phyloP scores from a whole-genome alignment of 2,888 invertebrate genomes.

The Drosophila lacicola region DNA sequence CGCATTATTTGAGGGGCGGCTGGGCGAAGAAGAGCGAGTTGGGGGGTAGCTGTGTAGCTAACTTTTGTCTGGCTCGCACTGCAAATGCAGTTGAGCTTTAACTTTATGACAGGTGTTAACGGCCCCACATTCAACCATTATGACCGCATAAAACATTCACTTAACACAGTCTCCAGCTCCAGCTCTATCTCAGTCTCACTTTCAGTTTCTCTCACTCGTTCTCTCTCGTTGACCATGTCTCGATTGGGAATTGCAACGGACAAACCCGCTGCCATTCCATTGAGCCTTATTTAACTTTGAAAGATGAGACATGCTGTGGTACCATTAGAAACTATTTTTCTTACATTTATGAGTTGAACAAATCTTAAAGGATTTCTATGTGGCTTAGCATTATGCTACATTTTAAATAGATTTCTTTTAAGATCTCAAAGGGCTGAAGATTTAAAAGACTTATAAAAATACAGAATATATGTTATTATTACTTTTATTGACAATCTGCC shows the following conservation, averaged over 20 bases:
- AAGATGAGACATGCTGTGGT: neutral
- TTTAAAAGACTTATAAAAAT: too few species aligned
- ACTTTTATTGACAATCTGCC: too few species aligned
- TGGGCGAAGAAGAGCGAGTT: neutral
- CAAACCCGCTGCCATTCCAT: conserved; percentile 27
- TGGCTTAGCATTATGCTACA: too few species aligned
- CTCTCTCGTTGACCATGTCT: conserved; percentile 6
- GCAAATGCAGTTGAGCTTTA: conserved; percentile 64
- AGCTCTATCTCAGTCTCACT: neutral
- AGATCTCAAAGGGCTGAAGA: too few species aligned
- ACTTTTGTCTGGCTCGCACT: conserved; percentile 19
- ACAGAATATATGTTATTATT: too few species aligned
- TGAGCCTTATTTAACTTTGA: conserved; percentile 2
- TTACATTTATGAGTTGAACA: conserved; percentile 5
- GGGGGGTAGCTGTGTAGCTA: conserved; percentile 11
- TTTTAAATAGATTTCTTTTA: too few species aligned
- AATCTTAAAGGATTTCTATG: conserved; percentile 8
- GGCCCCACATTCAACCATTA: conserved; percentile 57
- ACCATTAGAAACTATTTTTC: conserved; percentile 3
- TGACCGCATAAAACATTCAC: conserved; percentile 62
- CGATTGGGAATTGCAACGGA: conserved; percentile 52
- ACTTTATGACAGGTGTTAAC: conserved; percentile 75
- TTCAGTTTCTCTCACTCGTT: neutral
- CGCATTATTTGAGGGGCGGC: conserved; percentile 28
- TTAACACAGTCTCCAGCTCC: conserved; percentile 30